Percentiles rank a stretch among this genome's conserved stretches.
Conservation (phyloP, 2,888 invertebrate species). For the Tetrapedia diversipes region DNA sequence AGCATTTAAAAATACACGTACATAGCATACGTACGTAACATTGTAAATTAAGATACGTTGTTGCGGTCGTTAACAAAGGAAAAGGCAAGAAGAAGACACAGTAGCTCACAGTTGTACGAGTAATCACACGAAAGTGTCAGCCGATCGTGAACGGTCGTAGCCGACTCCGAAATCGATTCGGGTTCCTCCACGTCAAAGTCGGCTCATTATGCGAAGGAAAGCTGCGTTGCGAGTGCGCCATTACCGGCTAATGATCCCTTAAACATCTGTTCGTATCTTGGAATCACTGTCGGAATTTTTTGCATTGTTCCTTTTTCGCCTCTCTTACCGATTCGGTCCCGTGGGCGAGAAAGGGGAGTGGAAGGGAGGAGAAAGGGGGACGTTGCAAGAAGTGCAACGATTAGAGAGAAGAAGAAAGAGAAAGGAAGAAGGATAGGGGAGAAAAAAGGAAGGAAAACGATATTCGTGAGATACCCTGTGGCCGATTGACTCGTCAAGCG, state of each 20-base stretch:
- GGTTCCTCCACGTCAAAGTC: neutral
- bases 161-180: neutral
- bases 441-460: conserved; percentile 38
- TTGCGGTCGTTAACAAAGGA: no score
- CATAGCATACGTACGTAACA: no score
- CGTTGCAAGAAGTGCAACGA: conserved; percentile 32
- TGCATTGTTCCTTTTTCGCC: conserved; percentile 41
- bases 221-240: conserved; percentile 51
- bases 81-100: no score
- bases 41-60: no score
- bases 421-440: no score
- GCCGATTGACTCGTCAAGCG: conserved; percentile 75
- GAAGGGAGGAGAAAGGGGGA: conserved; percentile 2
- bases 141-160: neutral
- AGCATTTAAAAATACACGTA: no score
- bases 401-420: conserved; percentile 13
- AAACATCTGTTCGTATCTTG: conserved; percentile 71
- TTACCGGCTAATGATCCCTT: conserved; percentile 67
- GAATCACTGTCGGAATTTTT: conserved; percentile 56
- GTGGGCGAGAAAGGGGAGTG: neutral
- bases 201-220: conserved; percentile 44
- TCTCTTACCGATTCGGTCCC: conserved; percentile 28
- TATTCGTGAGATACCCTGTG: conserved; percentile 60
- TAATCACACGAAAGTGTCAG: neutral
- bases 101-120: neutral